phyloP scores from a whole-genome alignment of 1,140 invertebrate species.

The Sesamia nonagrioides region DNA sequence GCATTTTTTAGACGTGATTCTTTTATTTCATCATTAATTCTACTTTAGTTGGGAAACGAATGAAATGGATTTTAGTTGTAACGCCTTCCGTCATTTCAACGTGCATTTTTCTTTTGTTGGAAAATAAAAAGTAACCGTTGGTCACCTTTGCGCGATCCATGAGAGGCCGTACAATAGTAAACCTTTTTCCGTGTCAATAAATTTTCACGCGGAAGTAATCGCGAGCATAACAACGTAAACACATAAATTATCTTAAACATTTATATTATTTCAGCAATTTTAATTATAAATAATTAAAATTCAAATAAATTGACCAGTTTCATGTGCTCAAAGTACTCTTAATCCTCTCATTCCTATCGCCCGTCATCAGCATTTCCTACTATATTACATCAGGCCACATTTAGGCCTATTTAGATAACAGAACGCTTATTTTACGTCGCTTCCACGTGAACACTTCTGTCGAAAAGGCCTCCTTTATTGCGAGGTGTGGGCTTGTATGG shows the following conservation, averaged over 20 bases:
- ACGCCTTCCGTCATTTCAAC: background rate
- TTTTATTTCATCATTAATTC: constrained; percentile 5
- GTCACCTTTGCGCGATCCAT: too few species aligned
- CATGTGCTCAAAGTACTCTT: background rate
- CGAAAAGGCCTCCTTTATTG: constrained; percentile 4
- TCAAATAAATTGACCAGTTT: background rate
- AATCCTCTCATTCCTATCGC: background rate
- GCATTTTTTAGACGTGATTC: constrained; percentile 14
- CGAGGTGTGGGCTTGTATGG: too few species aligned
- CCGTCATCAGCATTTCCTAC: constrained; percentile 25
- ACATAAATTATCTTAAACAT: too few species aligned
- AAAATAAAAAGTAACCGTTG: background rate
- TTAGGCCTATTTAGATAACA: constrained; percentile 44
- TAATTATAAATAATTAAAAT: too few species aligned
- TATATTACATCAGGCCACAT: constrained; percentile 9
- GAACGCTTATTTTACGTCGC: constrained; percentile 23
- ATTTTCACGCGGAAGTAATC: too few species aligned
- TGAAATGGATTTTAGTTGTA: background rate
- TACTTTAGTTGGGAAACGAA: background rate
- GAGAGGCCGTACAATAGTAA: too few species aligned
- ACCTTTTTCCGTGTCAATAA: too few species aligned
- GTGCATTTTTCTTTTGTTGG: background rate
- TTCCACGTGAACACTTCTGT: constrained; percentile 17
- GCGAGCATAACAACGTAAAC: too few species aligned
- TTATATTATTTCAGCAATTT: too few species aligned